Evolutionary conservation across 2,888 invertebrate species (phyloP).

Genomic region (Apodemia mormo): DNA sequence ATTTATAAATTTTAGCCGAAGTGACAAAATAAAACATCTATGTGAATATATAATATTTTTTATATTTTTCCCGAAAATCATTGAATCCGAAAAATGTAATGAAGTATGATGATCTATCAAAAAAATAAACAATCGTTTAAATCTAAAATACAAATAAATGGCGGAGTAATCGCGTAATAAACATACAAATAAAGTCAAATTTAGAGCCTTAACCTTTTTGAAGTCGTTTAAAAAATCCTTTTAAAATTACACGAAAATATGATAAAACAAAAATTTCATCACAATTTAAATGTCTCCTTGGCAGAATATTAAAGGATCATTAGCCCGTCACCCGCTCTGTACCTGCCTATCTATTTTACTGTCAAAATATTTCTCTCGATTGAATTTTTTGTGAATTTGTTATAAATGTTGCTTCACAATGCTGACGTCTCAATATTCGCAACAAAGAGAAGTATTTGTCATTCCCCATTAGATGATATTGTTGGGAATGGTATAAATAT

Average conservation of each 20-base stretch:
- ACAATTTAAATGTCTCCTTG: slow-evolving; percentile 30
- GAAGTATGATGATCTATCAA: too few relatives aligned
- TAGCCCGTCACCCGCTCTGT: slow-evolving; percentile 56
- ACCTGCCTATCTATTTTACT: slow-evolving; percentile 75
- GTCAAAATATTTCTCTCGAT: slow-evolving; percentile 78
- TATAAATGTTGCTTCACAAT: slow-evolving; percentile 57
- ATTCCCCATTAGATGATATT: slow-evolving; percentile 77
- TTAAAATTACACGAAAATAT: background rate
- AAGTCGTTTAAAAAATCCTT: background rate
- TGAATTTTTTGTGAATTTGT: slow-evolving; percentile 67
- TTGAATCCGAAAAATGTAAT: too few relatives aligned
- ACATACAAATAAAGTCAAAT: too few relatives aligned
- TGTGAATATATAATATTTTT: too few relatives aligned
- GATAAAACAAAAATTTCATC: background rate
- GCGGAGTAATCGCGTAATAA: too few relatives aligned
- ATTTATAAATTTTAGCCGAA: too few relatives aligned
- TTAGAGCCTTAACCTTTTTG: background rate
- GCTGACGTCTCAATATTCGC: slow-evolving; percentile 72
- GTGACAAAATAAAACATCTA: too few relatives aligned
- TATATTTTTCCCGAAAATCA: too few relatives aligned
- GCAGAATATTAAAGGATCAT: slow-evolving; percentile 66
- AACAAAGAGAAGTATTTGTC: slow-evolving; percentile 77
- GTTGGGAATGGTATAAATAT: slow-evolving; percentile 67
- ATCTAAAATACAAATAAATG: too few relatives aligned
- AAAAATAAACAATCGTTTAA: too few relatives aligned